phyloP scores from a whole-genome alignment of 2,888 invertebrate species.

The Bombylius major region DNA sequence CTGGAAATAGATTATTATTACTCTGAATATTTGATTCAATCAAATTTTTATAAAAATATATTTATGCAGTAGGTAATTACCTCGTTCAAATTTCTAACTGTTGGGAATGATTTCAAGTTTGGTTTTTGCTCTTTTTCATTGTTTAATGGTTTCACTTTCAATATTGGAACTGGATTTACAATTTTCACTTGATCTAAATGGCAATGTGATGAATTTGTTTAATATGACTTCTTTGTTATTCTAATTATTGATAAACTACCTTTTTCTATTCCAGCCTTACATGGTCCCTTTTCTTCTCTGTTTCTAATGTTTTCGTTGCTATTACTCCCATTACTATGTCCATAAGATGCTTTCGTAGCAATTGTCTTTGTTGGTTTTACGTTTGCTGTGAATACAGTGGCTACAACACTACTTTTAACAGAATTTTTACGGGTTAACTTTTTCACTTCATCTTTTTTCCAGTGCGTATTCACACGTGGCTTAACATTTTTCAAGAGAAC shows the following conservation, averaged over 20 bases:
- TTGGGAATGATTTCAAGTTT: too few species aligned
- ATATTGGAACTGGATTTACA: neutral
- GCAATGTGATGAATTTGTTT: neutral
- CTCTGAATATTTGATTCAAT: too few species aligned
- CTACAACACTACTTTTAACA: slow-evolving; percentile 6
- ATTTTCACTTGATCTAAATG: slow-evolving; percentile 13
- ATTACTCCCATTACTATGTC: too few species aligned
- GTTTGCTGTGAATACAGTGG: slow-evolving; percentile 4
- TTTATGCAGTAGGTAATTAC: too few species aligned
- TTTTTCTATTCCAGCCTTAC: too few species aligned
- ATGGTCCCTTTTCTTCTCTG: too few species aligned
- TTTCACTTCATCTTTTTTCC: slow-evolving; percentile 24
- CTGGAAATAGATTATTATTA: too few species aligned
- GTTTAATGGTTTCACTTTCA: too few species aligned
- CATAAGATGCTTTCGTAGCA: slow-evolving; percentile 20
- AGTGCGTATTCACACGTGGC: slow-evolving; percentile 31
- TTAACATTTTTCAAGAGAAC: slow-evolving; percentile 30
- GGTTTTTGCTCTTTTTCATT: too few species aligned
- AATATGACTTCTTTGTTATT: neutral
- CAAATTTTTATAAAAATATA: too few species aligned
- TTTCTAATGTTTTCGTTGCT: neutral
- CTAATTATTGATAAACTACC: neutral
- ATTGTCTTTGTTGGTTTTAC: slow-evolving; percentile 10
- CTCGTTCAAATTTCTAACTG: too few species aligned
- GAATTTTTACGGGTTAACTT: slow-evolving; percentile 2